Evolutionary conservation across 2,888 invertebrate species (phyloP), one percentile per base, ranked within the genome.

Genomic region (Acleris cristana): DNA sequence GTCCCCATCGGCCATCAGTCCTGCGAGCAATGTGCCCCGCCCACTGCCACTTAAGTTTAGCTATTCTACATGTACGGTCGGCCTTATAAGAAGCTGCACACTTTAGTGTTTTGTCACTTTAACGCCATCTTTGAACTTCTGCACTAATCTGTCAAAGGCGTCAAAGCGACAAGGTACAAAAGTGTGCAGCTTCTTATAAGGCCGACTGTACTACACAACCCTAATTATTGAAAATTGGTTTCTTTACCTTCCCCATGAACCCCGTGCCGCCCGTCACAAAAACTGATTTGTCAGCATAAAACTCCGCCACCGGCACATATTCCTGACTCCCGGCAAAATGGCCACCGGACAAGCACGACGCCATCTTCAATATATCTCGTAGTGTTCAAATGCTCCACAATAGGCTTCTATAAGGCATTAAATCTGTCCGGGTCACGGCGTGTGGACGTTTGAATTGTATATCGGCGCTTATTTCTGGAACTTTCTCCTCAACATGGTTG

Each of bases 241-340:
- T 18, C 78, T 83, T 87, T 70, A 97, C 97, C 94, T 98, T 97
- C 65, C 97, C 97, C 94, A 97, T 95, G 80, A 97, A 97, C 8
- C 97, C 97, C 2, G 97, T 97, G 51, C 96, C 97, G 48, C 97
- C 97, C 4, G 97, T 97, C 64, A 97, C 95, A 78, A 97, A 96
- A 44, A 97, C 93, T 60, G 94, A 94, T 79, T 96, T 95, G 69
- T 95, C 96, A 23, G 94, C 93, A 84, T 95, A 97, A 80, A 95
- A 96, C 74, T 96, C 94, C 19, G 95, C 94, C 56, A 96, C 94
- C 1, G 93, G 92, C 49, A 91, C 77, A 56, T 93, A 93, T 61
- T 92, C 92, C 74, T 84, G 83, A 52, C 79, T 80, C 16, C 81
- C 80, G 26, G 78, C 82, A 74, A 83, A 85, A 71, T 85, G 88